Percentiles rank a stretch among this genome's conserved stretches.
phyloP scores from a whole-genome alignment of 2,797 vertebrate genomes.

The Sebastolobus altivelis region DNA sequence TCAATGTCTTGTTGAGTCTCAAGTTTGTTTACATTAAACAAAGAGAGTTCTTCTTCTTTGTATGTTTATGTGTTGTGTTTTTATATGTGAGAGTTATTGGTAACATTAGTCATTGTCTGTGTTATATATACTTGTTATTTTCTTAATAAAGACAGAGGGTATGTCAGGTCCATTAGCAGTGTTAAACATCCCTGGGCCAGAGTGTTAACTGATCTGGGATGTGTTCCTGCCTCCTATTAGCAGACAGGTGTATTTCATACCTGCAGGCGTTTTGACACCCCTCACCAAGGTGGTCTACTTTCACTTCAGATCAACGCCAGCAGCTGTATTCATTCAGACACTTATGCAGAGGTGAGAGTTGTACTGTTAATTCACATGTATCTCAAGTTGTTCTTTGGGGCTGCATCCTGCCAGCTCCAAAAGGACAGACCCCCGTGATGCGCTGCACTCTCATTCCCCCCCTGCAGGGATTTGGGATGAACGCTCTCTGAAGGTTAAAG shows the following conservation, averaged over 20 bases:
- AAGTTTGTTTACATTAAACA: too few species aligned
- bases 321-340: conserved; percentile 42
- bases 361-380: conserved; percentile 46
- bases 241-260: conserved; percentile 38
- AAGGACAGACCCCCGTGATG: conserved; percentile 23
- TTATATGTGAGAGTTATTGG: too few species aligned
- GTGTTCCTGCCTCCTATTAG: conserved; percentile 27
- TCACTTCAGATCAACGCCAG: conserved; percentile 40
- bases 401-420: conserved; percentile 49
- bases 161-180: background rate
- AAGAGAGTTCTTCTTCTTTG: too few species aligned
- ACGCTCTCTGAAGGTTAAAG: conserved; percentile 59
- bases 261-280: conserved; percentile 40
- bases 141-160: background rate
- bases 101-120: background rate
- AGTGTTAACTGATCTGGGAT: conserved; percentile 27
- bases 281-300: conserved; percentile 41
- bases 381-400: conserved; percentile 47
- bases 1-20: too few species aligned
- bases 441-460: conserved; percentile 8
- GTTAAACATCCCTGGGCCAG: conserved; percentile 2
- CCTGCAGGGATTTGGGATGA: conserved; percentile 26
- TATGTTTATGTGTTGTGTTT: background rate
- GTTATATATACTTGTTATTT: background rate
- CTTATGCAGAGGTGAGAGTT: conserved; percentile 24